phyloP scores from a whole-genome alignment of 2,888 invertebrate species.

The Zygothrica quintamaculata region DNA sequence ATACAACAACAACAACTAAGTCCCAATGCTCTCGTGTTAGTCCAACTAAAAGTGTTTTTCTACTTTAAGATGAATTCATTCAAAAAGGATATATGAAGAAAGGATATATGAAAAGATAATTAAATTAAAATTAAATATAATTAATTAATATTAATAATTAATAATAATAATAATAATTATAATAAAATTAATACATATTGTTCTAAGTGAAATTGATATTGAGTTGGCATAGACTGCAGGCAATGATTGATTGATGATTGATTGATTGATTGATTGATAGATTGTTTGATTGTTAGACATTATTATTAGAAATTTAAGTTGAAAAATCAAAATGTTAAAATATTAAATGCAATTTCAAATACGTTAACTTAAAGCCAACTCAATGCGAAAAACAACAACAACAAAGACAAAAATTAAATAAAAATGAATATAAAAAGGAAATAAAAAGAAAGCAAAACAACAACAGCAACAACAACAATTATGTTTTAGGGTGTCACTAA shows the following conservation, averaged over 20 bases:
- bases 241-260: slow-evolving; percentile 46
- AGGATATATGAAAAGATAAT: background rate
- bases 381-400: slow-evolving; percentile 35
- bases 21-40: slow-evolving; percentile 72
- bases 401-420: slow-evolving; percentile 4
- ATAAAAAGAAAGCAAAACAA: slow-evolving; percentile 47
- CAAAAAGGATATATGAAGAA: slow-evolving; percentile 17
- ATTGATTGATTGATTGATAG: slow-evolving; percentile 30
- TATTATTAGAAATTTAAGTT: slow-evolving; percentile 61
- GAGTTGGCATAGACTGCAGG: slow-evolving; percentile 77
- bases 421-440: slow-evolving; percentile 54
- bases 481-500: slow-evolving; percentile 74
- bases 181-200: slow-evolving; percentile 50
- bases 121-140: slow-evolving; percentile 14
- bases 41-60: slow-evolving; percentile 77
- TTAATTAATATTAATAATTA: slow-evolving; percentile 18
- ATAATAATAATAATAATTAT: slow-evolving; percentile 47
- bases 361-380: slow-evolving; percentile 44
- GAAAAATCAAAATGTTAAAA: slow-evolving; percentile 42
- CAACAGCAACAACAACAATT: slow-evolving; percentile 43
- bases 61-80: slow-evolving; percentile 78
- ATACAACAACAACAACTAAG: slow-evolving; percentile 14
- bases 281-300: slow-evolving; percentile 70
- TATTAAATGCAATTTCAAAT: slow-evolving; percentile 22
- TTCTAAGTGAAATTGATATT: slow-evolving; percentile 64